A percentile compares a stretch with the other conserved stretches of the same genome.
Evolutionary conservation across 2,888 invertebrate species (phyloP).

Genomic region (Brassicogethes aeneus): DNA sequence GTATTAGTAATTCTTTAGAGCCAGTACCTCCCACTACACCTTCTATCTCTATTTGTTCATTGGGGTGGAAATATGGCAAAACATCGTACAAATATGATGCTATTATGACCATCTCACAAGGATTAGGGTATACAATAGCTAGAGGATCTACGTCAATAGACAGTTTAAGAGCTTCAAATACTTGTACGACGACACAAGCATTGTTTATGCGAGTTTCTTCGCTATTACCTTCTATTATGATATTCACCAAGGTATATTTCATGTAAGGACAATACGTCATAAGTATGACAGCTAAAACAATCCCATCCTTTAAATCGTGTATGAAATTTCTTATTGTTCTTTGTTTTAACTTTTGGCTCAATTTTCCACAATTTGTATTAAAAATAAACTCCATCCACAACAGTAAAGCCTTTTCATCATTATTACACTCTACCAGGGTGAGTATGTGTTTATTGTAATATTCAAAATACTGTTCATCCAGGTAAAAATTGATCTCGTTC

Average conservation of each 20-base stretch:
- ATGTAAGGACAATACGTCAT: conserved; percentile 52
- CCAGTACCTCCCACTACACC: conserved; percentile 43
- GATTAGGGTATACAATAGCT: conserved; percentile 47
- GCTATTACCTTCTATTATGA: conserved; percentile 39
- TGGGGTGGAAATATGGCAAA: conserved; percentile 46
- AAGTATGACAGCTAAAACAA: conserved; percentile 48
- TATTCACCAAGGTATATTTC: conserved; percentile 38
- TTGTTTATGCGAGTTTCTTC: conserved; percentile 46
- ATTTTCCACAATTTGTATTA: conserved; percentile 22
- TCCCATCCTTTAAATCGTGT: conserved; percentile 46
- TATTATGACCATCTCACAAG: conserved; percentile 49
- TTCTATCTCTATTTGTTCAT: conserved; percentile 40
- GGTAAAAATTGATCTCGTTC: background rate
- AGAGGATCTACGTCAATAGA: conserved; percentile 47
- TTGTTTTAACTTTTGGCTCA: background rate
- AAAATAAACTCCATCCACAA: conserved; percentile 39
- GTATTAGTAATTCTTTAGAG: conserved; percentile 38
- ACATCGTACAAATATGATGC: conserved; percentile 45
- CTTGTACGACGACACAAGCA: conserved; percentile 38
- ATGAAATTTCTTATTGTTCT: conserved; percentile 41
- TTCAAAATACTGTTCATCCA: background rate
- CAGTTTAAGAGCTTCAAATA: conserved; percentile 46
- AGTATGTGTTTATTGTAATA: background rate
- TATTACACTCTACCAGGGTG: background rate
- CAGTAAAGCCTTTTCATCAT: conserved; percentile 33